Conservation (phyloP, 1,140 invertebrate species). For the Leguminivora glycinivorella region DNA sequence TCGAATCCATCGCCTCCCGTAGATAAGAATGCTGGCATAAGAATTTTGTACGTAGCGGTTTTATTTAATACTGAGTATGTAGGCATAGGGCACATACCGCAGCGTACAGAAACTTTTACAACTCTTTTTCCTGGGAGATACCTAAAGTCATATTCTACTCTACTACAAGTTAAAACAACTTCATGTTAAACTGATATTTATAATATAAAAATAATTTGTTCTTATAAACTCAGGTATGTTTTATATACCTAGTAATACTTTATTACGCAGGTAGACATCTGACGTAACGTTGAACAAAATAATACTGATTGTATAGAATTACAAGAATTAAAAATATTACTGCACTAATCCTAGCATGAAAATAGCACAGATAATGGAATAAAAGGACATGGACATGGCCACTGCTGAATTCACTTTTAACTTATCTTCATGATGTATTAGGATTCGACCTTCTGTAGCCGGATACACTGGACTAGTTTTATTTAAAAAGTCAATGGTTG, state of each 20-base stretch:
- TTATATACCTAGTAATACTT: neutral
- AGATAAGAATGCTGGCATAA: constrained; percentile 74
- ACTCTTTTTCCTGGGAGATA: constrained; percentile 74
- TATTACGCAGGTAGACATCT: neutral
- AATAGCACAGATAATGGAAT: neutral
- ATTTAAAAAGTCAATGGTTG: constrained; percentile 52
- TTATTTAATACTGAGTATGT: constrained; percentile 70
- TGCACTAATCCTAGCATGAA: neutral
- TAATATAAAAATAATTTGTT: constrained; percentile 21
- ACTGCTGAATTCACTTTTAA: constrained; percentile 28
- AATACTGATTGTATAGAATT: no score
- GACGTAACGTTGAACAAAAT: neutral
- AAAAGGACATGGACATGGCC: neutral
- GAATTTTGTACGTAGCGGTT: constrained; percentile 73
- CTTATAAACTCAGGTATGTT: neutral
- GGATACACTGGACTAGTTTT: constrained; percentile 70
- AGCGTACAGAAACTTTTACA: constrained; percentile 71
- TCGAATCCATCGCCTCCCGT: constrained; percentile 77
- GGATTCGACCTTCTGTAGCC: constrained; percentile 77
- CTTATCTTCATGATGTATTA: constrained; percentile 47
- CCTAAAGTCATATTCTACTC: constrained; percentile 79
- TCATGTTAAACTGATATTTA: neutral
- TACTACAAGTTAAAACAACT: constrained; percentile 33
- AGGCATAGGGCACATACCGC: constrained; percentile 79
- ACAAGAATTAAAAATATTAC: neutral